Conservation (phyloP, 2,888 invertebrate genomes). For the Chymomyza fuscimana region DNA sequence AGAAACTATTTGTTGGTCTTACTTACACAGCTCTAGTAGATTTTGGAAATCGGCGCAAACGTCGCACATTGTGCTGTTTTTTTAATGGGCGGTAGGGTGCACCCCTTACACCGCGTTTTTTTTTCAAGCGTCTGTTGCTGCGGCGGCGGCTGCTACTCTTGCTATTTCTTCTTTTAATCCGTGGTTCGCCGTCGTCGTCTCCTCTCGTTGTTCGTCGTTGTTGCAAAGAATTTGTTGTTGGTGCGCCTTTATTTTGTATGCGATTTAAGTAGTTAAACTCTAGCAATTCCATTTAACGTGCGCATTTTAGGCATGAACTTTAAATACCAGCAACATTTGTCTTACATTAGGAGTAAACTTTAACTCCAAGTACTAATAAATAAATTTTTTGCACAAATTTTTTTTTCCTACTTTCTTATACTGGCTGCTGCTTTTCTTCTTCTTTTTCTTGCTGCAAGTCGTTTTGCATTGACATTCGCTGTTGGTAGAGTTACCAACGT, state of each 20-base stretch:
- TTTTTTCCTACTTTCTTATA: conserved; percentile 25
- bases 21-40: conserved; percentile 92
- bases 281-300: conserved; percentile 69
- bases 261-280: conserved; percentile 45
- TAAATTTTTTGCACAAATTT: conserved; percentile 55
- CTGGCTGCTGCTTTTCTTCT: not conserved
- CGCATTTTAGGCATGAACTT: conserved; percentile 35
- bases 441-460: not conserved
- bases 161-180: conserved; percentile 53
- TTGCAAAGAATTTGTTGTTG: conserved; percentile 53
- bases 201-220: conserved; percentile 46
- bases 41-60: conserved; percentile 96
- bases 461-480: not conserved
- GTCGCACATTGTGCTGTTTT: conserved; percentile 88
- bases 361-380: conserved; percentile 54
- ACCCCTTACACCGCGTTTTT: conserved; percentile 39
- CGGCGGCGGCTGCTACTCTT: conserved; percentile 42
- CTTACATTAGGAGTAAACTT: conserved; percentile 53
- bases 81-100: conserved; percentile 30
- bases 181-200: conserved; percentile 42
- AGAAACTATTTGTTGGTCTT: conserved; percentile 26
- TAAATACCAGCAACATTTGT: conserved; percentile 46
- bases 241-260: conserved; percentile 56
- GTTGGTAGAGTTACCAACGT: not conserved
- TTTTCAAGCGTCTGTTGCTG: conserved; percentile 35